Conservation (phyloP, 2,113 vertebrate genomes). For the Colinus virginianus region DNA sequence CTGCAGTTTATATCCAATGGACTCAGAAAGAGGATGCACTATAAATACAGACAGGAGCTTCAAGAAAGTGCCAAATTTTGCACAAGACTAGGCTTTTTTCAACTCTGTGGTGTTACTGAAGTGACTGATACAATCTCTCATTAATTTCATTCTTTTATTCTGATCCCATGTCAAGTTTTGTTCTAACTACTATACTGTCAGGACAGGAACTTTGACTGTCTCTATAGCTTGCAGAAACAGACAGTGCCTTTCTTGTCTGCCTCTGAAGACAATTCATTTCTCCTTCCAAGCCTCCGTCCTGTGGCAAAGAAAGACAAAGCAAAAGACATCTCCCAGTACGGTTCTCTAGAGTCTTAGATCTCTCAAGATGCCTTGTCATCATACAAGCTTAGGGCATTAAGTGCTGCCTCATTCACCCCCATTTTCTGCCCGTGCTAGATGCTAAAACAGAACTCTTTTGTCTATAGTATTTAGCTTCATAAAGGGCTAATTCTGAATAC, state of each 20-base stretch:
- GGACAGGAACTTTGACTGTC: background rate
- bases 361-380: background rate
- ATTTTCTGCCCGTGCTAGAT: background rate
- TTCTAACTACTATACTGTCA: background rate
- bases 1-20: background rate
- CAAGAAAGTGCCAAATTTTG: background rate
- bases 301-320: background rate
- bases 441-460: background rate
- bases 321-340: background rate
- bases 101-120: background rate
- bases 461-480: background rate
- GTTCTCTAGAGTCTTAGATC: background rate
- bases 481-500: background rate
- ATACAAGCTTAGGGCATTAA: background rate
- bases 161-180: background rate
- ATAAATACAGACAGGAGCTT: background rate
- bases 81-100: background rate
- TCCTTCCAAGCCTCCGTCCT: background rate
- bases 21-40: background rate
- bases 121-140: background rate
- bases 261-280: background rate
- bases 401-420: background rate
- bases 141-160: background rate
- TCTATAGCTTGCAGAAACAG: background rate
- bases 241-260: background rate